phyloP scores from a whole-genome alignment of 2,888 invertebrate species.

The Sinohyriopsis cumingii region DNA sequence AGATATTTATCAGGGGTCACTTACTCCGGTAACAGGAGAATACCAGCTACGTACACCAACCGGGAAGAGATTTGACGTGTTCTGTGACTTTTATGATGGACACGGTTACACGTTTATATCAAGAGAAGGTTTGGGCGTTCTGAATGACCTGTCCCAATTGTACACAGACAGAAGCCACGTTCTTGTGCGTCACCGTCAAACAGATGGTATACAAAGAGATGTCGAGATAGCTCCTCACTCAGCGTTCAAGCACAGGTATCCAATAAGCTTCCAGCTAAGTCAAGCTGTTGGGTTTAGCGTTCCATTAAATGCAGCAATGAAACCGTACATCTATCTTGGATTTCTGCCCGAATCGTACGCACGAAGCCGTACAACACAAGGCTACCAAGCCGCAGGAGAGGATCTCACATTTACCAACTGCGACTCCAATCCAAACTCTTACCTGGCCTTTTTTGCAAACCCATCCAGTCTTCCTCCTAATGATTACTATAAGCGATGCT shows the following conservation, averaged over 20 bases:
- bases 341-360: conserved; percentile 1
- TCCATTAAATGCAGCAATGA: conserved; percentile 1
- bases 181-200: not conserved
- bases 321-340: conserved; percentile 7
- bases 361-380: not conserved
- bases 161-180: conserved; percentile 4
- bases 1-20: too few species aligned
- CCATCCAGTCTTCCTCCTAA: not conserved
- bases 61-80: not conserved
- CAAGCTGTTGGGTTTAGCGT: conserved; percentile 1
- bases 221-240: conserved; percentile 4
- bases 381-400: conserved; percentile 3
- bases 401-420: conserved; percentile 6
- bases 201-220: conserved; percentile 2
- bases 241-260: conserved; percentile 4
- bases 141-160: not conserved
- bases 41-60: too few species aligned
- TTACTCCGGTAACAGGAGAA: too few species aligned
- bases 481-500: not conserved
- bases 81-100: conserved; percentile 8
- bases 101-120: conserved; percentile 7
- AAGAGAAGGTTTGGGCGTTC: conserved; percentile 2
- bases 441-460: conserved; percentile 4
- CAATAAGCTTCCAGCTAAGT: conserved; percentile 1
- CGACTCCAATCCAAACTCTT: conserved; percentile 6